Conservation (phyloP, 2,113 vertebrate species). For the Ranitomeya imitator region DNA sequence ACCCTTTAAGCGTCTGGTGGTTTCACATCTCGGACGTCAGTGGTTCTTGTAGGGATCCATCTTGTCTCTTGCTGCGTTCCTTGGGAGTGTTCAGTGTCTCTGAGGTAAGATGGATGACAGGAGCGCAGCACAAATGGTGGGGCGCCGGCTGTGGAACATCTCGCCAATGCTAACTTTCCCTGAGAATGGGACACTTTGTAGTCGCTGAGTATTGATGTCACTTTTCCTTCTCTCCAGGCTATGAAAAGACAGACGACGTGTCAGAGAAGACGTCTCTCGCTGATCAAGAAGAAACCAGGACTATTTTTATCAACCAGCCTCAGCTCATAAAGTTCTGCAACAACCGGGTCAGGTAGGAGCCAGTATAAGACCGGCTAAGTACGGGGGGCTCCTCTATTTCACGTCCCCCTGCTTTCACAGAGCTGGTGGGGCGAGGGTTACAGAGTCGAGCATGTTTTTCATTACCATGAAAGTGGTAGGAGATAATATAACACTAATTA, state of each 20-base stretch:
- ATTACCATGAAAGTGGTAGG: background rate
- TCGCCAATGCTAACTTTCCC: background rate
- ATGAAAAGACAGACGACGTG: slow-evolving; percentile 93
- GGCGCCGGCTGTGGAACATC: background rate
- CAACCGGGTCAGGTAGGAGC: slow-evolving; percentile 90
- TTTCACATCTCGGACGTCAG: too few species aligned
- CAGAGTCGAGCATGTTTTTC: background rate
- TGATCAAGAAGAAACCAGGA: slow-evolving; percentile 91
- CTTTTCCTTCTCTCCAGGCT: slow-evolving; percentile 77
- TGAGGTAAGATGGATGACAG: too few species aligned
- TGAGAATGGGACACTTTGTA: background rate
- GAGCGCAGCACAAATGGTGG: too few species aligned
- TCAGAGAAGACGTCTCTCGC: slow-evolving; percentile 94
- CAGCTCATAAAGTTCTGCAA: slow-evolving; percentile 95
- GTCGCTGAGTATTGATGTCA: background rate
- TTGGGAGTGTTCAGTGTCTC: too few species aligned
- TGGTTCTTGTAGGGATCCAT: too few species aligned
- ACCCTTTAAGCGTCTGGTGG: too few species aligned
- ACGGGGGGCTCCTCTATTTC: background rate
- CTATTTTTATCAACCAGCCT: slow-evolving; percentile 92
- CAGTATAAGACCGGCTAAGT: background rate
- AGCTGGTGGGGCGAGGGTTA: background rate
- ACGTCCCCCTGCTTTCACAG: background rate
- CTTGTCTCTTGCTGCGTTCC: too few species aligned
- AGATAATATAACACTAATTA: background rate